A percentile compares a stretch with the other conserved stretches of the same genome.
These are phyloP conservation scores for Pharmacophagus antenor DNA, from an alignment of 2,888 invertebrate species.

Conservation along the genomic window DNA sequence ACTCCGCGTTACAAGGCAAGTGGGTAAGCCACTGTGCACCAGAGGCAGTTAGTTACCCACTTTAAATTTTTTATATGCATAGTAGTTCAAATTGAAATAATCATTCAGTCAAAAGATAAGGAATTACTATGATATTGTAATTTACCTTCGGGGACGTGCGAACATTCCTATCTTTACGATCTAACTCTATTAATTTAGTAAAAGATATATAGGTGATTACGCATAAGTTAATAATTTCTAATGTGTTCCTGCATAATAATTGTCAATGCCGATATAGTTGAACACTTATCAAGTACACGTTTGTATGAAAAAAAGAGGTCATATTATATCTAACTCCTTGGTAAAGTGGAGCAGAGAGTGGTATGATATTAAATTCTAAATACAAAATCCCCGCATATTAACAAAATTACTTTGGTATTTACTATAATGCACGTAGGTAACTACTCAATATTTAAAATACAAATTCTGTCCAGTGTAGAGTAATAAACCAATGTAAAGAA, in stretches of 20 bases:
- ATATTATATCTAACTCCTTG: conserved; percentile 9
- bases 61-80: not conserved
- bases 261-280: conserved; percentile 24
- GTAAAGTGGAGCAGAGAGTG: not conserved
- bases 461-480: too few species aligned
- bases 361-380: not conserved
- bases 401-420: not conserved
- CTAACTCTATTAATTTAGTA: conserved; percentile 25
- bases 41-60: too few species aligned
- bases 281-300: conserved; percentile 21
- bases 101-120: conserved; percentile 9
- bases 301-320: conserved; percentile 20
- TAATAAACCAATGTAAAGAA: too few species aligned
- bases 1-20: too few species aligned
- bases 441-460: too few species aligned
- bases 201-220: conserved; percentile 27
- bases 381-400: not conserved
- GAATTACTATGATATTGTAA: conserved; percentile 11
- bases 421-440: not conserved
- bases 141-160: conserved; percentile 1
- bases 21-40: too few species aligned
- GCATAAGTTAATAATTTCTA: conserved; percentile 25
- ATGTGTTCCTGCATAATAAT: conserved; percentile 27
- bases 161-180: conserved; percentile 18
- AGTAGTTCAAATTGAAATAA: not conserved